Evolutionary conservation across 1,140 invertebrate species (phyloP).

Genomic region (Coenobita brevimanus): DNA sequence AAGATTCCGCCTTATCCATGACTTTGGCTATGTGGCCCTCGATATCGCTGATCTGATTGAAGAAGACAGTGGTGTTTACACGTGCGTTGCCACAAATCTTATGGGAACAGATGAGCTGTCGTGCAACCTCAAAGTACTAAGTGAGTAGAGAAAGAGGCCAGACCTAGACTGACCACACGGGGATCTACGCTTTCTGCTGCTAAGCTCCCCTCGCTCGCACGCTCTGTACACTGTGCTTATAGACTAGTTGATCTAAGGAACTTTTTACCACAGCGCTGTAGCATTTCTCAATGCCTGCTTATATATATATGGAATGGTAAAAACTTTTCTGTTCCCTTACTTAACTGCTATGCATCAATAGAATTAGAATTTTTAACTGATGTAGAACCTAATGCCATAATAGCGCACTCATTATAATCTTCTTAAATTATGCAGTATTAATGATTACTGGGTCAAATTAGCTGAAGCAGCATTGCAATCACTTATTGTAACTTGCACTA

Average conservation of each 20-base stretch:
- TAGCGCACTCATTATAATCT: no score
- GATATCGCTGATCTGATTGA: slow-evolving; percentile 93
- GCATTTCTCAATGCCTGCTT: no score
- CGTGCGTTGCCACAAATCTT: slow-evolving; percentile 91
- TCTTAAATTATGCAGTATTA: no score
- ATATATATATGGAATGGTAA: no score
- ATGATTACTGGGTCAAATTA: no score
- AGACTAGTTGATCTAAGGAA: slow-evolving; percentile 33
- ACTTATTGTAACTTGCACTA: no score
- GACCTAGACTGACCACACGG: neutral
- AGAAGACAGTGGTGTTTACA: slow-evolving; percentile 95
- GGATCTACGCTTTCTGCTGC: slow-evolving; percentile 35
- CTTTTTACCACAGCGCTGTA: no score
- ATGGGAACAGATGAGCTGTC: slow-evolving; percentile 77
- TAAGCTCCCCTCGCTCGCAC: slow-evolving; percentile 11
- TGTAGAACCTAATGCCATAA: no score
- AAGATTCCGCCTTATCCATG: slow-evolving; percentile 87
- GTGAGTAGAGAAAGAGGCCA: slow-evolving; percentile 62
- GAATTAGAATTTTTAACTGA: no score
- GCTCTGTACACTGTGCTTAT: slow-evolving; percentile 20
- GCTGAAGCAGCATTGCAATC: no score
- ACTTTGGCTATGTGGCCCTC: slow-evolving; percentile 95
- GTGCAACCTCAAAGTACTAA: slow-evolving; percentile 57
- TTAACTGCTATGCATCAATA: no score
- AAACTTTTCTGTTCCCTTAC: no score